Conservation (phyloP, 2,797 vertebrate genomes). For the Brotula barbata region DNA sequence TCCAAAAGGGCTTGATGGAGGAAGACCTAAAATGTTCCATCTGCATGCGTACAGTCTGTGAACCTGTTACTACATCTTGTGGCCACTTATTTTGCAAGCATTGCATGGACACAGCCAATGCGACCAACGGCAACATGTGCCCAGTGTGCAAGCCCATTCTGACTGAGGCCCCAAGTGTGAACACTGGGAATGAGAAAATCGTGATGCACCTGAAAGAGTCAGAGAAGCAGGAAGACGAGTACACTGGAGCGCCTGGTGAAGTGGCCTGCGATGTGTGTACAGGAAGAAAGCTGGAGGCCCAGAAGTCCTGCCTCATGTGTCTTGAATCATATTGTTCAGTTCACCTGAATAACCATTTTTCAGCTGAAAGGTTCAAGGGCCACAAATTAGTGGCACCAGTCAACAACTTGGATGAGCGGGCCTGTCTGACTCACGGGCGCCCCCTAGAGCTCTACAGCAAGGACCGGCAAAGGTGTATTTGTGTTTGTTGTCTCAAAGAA, state of each 20-base stretch:
- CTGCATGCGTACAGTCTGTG: no score
- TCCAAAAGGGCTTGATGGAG: no score
- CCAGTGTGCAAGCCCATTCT: no score
- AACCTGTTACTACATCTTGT: no score
- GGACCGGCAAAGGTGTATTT: slow-evolving; percentile 55
- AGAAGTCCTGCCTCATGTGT: slow-evolving; percentile 76
- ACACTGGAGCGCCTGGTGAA: slow-evolving; percentile 2
- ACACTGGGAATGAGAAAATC: no score
- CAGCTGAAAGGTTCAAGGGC: slow-evolving; percentile 46
- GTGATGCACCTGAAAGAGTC: no score
- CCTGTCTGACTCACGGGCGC: slow-evolving; percentile 70
- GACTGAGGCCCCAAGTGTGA: no score
- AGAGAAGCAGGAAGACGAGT: accelerated
- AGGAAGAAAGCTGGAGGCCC: slow-evolving; percentile 44
- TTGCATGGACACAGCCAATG: no score
- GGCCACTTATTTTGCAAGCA: no score
- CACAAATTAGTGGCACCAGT: slow-evolving; percentile 72
- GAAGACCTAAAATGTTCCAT: no score
- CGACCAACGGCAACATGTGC: no score
- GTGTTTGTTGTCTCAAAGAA: slow-evolving; percentile 62
- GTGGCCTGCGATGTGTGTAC: slow-evolving; percentile 73
- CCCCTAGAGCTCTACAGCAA: slow-evolving; percentile 73
- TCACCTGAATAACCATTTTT: slow-evolving; percentile 63
- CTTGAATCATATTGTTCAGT: slow-evolving; percentile 66
- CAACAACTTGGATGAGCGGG: slow-evolving; percentile 63